Conservation (phyloP, 1,140 invertebrate genomes). For the Microplitis demolitor region DNA sequence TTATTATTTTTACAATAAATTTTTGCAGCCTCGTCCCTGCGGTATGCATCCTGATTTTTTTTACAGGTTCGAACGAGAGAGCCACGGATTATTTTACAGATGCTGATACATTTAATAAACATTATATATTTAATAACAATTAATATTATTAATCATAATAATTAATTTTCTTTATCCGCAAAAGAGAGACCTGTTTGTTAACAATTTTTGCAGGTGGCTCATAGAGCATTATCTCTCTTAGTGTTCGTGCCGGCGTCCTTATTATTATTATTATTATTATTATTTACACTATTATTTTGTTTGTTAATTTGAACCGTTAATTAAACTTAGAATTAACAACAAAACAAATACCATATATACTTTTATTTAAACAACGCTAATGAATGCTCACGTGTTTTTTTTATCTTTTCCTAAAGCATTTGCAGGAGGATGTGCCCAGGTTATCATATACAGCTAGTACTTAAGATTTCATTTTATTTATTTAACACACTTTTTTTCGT, state of each 20-base stretch:
- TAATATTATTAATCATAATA: not conserved
- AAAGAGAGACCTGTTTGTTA: conserved; percentile 12
- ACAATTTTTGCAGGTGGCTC: conserved; percentile 25
- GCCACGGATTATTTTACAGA: conserved; percentile 57
- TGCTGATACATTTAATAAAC: conserved; percentile 49
- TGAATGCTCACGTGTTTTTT: conserved; percentile 54
- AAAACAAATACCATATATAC: not conserved
- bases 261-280: conserved; percentile 3
- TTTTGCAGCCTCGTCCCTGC: conserved; percentile 33
- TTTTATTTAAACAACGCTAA: conserved; percentile 36
- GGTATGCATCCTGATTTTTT: conserved; percentile 44
- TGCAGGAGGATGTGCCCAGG: conserved; percentile 62
- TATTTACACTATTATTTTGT: conserved; percentile 37
- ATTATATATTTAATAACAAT: not conserved
- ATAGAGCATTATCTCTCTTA: not conserved
- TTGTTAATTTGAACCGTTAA: no score
- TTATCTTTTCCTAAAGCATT: conserved; percentile 60
- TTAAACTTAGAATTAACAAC: conserved; percentile 26
- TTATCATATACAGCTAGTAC: conserved; percentile 58
- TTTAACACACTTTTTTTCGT: conserved; percentile 46
- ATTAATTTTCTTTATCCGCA: not conserved
- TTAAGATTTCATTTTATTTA: conserved; percentile 54
- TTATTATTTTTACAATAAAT: no score
- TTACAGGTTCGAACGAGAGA: conserved; percentile 55
- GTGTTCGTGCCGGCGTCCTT: conserved; percentile 12